Percentiles rank a stretch among this genome's conserved stretches.
Conservation (phyloP, 2,797 vertebrate genomes). For the Loris lydekkerianus region DNA sequence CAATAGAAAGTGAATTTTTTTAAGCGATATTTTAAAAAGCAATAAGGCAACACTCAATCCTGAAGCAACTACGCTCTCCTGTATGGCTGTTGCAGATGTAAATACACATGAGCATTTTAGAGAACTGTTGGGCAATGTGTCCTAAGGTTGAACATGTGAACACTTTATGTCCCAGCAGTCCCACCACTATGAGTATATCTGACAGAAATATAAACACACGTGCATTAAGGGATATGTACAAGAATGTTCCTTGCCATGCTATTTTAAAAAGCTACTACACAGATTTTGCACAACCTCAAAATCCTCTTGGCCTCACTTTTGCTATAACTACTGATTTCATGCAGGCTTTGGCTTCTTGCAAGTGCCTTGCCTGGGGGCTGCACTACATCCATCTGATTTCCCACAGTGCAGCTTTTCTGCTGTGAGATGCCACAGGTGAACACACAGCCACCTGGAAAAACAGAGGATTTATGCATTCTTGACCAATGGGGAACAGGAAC, state of each 20-base stretch:
- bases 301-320: background rate
- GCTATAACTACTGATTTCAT: background rate
- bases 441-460: background rate
- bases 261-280: background rate
- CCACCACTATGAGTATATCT: background rate
- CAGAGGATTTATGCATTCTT: background rate
- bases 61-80: conserved; percentile 20
- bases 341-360: background rate
- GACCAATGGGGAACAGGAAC: background rate
- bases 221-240: background rate
- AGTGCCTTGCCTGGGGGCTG: background rate
- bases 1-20: background rate
- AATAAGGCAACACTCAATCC: background rate
- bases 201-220: background rate
- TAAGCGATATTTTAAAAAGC: background rate
- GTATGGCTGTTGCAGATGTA: background rate
- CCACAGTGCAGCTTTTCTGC: background rate
- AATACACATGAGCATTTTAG: conserved; percentile 15
- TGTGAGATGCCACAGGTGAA: conserved; percentile 18
- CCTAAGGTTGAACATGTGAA: background rate
- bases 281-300: background rate
- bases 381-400: background rate
- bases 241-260: background rate
- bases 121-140: background rate
- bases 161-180: background rate